A percentile compares a stretch with the other conserved stretches of the same genome.
phyloP scores from a whole-genome alignment of 2,888 invertebrate species.

The Lysandra coridon region DNA sequence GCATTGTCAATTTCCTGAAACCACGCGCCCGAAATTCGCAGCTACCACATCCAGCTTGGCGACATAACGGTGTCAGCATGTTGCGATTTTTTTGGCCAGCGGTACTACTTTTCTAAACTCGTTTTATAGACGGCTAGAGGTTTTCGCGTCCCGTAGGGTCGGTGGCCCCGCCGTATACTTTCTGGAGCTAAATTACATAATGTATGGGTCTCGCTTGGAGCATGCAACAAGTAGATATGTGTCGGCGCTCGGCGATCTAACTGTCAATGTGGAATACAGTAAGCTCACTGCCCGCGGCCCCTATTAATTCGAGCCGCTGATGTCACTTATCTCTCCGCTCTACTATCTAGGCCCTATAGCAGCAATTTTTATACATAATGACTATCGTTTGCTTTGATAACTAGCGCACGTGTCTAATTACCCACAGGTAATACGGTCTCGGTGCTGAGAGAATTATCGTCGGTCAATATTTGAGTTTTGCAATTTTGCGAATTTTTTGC shows the following conservation, averaged over 20 bases:
- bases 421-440: conserved; percentile 54
- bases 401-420: conserved; percentile 68
- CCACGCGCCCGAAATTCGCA: conserved; percentile 72
- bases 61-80: conserved; percentile 82
- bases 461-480: conserved; percentile 41
- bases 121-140: conserved; percentile 80
- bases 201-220: conserved; percentile 75
- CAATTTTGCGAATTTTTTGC: conserved; percentile 42
- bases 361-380: conserved; percentile 75
- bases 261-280: conserved; percentile 81
- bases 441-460: conserved; percentile 55
- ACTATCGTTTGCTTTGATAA: conserved; percentile 72
- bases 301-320: conserved; percentile 80
- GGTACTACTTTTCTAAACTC: conserved; percentile 81
- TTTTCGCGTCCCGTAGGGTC: conserved; percentile 81
- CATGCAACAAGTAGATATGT: conserved; percentile 81
- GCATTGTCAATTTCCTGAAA: conserved; percentile 70
- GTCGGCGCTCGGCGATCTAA: conserved; percentile 74
- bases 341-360: conserved; percentile 80
- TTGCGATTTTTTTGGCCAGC: conserved; percentile 82
- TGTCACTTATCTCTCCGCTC: conserved; percentile 79
- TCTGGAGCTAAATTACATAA: conserved; percentile 81
- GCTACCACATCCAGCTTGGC: conserved; percentile 80
- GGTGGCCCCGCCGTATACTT: conserved; percentile 75
- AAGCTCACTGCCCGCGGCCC: conserved; percentile 78